Conservation (phyloP, 2,888 invertebrate genomes). For the Diaphora mendica region DNA sequence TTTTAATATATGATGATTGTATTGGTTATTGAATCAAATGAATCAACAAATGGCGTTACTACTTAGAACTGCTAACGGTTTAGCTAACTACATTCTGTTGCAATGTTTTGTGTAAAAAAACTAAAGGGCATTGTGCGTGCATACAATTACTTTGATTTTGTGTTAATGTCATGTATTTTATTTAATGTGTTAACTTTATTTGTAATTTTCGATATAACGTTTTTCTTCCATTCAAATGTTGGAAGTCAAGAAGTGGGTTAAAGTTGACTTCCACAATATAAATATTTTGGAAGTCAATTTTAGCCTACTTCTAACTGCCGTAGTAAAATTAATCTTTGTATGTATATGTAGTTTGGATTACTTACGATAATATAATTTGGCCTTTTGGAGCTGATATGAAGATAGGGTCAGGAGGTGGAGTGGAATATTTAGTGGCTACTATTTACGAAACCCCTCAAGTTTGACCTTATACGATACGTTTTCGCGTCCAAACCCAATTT, state of each 20-base stretch:
- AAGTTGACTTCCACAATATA: not conserved
- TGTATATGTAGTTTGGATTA: not conserved
- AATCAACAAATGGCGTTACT: conserved; percentile 33
- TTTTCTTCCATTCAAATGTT: not conserved
- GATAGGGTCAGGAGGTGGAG: not conserved
- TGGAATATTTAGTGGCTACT: not conserved
- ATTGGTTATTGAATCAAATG: conserved; percentile 24
- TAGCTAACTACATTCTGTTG: conserved; percentile 33
- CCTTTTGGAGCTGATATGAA: not conserved
- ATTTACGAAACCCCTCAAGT: not conserved
- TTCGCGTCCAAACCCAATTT: not conserved
- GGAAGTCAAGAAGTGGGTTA: not conserved
- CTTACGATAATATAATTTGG: too few species aligned
- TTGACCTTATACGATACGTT: not conserved
- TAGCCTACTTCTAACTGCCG: not conserved
- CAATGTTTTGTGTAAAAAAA: conserved; percentile 38
- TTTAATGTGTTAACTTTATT: not conserved
- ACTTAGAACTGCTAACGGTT: conserved; percentile 16
- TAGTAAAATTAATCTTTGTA: not conserved
- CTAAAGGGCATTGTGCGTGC: conserved; percentile 59
- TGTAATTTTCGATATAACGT: not conserved
- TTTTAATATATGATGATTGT: conserved; percentile 23
- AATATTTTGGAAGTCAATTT: not conserved
- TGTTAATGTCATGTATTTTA: conserved; percentile 24
- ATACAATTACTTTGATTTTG: conserved; percentile 58